These are phyloP conservation scores for Catocala sponsa DNA, from an alignment of 2,888 invertebrate genomes.

Conservation along the genomic window DNA sequence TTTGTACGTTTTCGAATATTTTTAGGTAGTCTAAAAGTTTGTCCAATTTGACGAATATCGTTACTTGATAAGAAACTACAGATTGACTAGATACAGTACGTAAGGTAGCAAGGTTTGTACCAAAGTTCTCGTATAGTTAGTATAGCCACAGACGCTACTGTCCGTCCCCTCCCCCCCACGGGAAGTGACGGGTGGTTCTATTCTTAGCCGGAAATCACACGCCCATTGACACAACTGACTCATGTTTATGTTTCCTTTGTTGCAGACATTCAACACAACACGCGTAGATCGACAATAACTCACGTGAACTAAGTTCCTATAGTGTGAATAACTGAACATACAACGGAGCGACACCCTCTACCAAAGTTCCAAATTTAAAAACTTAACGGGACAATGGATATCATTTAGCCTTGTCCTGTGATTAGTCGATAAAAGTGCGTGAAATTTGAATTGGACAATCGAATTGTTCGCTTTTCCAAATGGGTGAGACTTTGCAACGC, in stretches of 20 bases:
- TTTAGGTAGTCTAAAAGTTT: too few relatives aligned
- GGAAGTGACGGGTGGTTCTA: conserved; percentile 10
- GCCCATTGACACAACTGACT: conserved; percentile 18
- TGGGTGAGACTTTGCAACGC: conserved; percentile 54
- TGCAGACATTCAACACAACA: conserved; percentile 26
- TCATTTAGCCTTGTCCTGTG: conserved; percentile 37
- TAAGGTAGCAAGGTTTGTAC: not conserved
- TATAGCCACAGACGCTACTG: conserved; percentile 1
- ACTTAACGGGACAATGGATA: conserved; percentile 49
- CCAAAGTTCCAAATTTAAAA: conserved; percentile 20
- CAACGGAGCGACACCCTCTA: conserved; percentile 5
- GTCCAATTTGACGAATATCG: too few relatives aligned
- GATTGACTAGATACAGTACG: too few relatives aligned
- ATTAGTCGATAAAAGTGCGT: conserved; percentile 49
- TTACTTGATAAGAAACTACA: too few relatives aligned
- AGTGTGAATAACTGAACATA: conserved; percentile 19
- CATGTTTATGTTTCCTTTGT: conserved; percentile 26
- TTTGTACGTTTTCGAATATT: too few relatives aligned
- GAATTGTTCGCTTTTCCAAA: conserved; percentile 48
- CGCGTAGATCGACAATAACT: not conserved
- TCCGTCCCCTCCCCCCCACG: conserved; percentile 8
- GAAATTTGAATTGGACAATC: conserved; percentile 48
- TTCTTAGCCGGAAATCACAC: conserved; percentile 20
- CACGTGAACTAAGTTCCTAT: conserved; percentile 11
- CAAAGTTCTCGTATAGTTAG: not conserved